These are phyloP conservation scores for Cariama cristata DNA, from an alignment of 2,113 vertebrate genomes.

Conservation along the genomic window DNA sequence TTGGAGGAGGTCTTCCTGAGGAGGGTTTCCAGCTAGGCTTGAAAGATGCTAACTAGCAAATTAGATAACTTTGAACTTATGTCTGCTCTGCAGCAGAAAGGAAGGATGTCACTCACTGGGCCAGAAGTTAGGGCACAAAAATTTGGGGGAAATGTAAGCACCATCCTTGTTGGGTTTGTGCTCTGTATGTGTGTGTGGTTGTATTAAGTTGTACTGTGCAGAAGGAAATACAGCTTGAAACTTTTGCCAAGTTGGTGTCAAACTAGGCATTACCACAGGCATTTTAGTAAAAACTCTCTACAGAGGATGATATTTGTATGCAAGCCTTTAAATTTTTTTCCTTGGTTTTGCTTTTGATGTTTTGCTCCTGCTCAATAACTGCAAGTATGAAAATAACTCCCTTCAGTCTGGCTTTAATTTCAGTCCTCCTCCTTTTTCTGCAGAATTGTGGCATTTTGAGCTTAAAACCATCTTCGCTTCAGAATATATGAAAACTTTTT, in stretches of 20 bases:
- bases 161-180: not conserved
- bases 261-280: conserved; percentile 8
- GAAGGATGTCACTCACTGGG: not conserved
- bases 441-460: not conserved
- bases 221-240: not conserved
- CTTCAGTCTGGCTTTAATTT: conserved; percentile 3
- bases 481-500: not conserved
- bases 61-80: not conserved
- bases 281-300: not conserved
- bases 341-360: conserved; percentile 41
- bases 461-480: conserved; percentile 3
- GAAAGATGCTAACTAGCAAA: not conserved
- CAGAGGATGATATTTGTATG: not conserved
- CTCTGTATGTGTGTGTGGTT: not conserved
- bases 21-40: not conserved
- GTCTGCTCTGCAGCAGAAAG: not conserved
- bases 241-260: conserved; percentile 44
- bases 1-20: not conserved
- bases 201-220: not conserved
- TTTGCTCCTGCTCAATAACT: conserved; percentile 7
- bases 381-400: conserved; percentile 10
- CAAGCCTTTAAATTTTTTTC: not conserved
- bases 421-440: not conserved
- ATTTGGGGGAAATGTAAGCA: not conserved
- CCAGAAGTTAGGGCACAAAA: not conserved